Evolutionary conservation across 2,113 vertebrate species (phyloP).

Genomic region (Lamprotornis superbus): DNA sequence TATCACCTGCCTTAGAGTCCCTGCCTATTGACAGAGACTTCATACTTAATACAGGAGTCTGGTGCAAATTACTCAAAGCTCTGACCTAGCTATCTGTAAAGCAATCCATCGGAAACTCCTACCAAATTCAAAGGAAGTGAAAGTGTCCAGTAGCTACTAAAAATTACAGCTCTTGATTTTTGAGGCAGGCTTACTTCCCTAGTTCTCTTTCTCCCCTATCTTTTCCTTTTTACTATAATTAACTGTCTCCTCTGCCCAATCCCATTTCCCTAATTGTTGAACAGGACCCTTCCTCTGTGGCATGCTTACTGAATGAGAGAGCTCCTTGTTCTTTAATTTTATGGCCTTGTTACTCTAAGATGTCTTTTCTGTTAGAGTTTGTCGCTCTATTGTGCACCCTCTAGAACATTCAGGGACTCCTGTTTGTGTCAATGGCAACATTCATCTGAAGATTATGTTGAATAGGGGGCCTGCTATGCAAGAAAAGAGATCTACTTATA

Average conservation of each 20-base stretch:
- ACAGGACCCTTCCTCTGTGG: background rate
- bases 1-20: background rate
- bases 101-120: background rate
- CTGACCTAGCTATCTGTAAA: background rate
- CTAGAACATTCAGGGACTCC: background rate
- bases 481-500: background rate
- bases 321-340: background rate
- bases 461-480: background rate
- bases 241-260: background rate
- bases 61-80: background rate
- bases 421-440: background rate
- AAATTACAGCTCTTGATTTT: background rate
- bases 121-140: background rate
- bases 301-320: background rate
- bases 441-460: background rate
- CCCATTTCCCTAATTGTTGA: background rate
- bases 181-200: background rate
- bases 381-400: background rate
- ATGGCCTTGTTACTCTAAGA: background rate
- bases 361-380: background rate
- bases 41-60: background rate
- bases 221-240: background rate
- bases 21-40: background rate
- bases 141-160: background rate
- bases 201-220: background rate